phyloP scores from a whole-genome alignment of 2,888 invertebrate species.

The Melieria crassipennis region DNA sequence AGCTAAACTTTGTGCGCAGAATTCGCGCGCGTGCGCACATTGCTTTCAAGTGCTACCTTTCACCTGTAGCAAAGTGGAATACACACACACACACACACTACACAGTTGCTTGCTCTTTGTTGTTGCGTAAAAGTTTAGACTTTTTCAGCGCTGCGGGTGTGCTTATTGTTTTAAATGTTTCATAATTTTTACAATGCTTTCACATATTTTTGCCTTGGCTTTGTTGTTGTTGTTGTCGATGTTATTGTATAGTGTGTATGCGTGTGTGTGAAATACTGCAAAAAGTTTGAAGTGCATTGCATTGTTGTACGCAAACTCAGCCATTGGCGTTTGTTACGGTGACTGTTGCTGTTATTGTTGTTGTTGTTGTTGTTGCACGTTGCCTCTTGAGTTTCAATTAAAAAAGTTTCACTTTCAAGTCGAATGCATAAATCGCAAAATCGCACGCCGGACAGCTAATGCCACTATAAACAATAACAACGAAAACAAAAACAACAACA shows the following conservation, averaged over 20 bases:
- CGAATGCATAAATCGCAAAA: slow-evolving; percentile 25
- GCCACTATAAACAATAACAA: not conserved
- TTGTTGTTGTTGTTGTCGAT: slow-evolving; percentile 3
- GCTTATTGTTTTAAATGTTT: slow-evolving; percentile 28
- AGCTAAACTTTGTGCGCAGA: too few species aligned
- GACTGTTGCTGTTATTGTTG: slow-evolving; percentile 1
- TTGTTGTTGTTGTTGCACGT: too few species aligned
- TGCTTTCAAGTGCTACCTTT: too few species aligned
- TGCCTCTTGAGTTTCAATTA: slow-evolving; percentile 24
- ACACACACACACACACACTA: too few species aligned
- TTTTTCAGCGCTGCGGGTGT: too few species aligned
- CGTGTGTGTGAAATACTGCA: slow-evolving; percentile 12
- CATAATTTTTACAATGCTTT: slow-evolving; percentile 15
- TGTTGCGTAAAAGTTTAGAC: too few species aligned
- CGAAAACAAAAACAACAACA: not conserved
- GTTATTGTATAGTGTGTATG: not conserved
- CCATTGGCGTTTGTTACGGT: not conserved
- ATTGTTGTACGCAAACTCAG: not conserved
- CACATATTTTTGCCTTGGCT: not conserved
- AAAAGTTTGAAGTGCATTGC: slow-evolving; percentile 2
- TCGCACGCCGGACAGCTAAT: slow-evolving; percentile 5
- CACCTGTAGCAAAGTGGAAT: too few species aligned
- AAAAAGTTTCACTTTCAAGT: slow-evolving; percentile 33
- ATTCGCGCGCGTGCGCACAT: too few species aligned
- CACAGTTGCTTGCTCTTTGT: too few species aligned